phyloP scores from a whole-genome alignment of 1,140 invertebrate species.

The Eriocheir sinensis region DNA sequence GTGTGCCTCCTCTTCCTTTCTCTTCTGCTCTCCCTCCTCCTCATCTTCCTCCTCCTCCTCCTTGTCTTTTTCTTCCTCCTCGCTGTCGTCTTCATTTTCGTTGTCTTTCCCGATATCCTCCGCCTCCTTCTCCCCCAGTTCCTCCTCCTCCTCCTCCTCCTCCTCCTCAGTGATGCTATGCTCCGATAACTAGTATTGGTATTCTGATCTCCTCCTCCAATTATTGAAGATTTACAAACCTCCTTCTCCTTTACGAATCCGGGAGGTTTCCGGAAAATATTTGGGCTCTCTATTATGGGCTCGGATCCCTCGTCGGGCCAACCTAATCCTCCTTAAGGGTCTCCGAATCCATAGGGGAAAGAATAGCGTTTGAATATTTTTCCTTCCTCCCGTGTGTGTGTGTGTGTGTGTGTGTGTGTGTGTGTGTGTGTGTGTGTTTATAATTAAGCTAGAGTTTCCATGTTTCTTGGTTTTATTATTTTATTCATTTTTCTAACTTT shows the following conservation, averaged over 20 bases:
- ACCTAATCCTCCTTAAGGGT: slow-evolving; percentile 11
- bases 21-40: background rate
- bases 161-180: background rate
- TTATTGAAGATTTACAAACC: slow-evolving; percentile 26
- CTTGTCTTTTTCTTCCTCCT: background rate
- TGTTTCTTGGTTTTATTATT: background rate
- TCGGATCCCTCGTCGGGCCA: background rate
- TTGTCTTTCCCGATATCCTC: background rate
- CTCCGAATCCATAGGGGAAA: background rate
- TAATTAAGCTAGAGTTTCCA: background rate
- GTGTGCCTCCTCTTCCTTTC: background rate
- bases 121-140: background rate
- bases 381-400: background rate
- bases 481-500: no score
- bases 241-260: slow-evolving; percentile 8
- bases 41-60: background rate
- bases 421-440: background rate
- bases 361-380: background rate
- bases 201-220: background rate
- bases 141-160: slow-evolving; percentile 10
- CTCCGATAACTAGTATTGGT: slow-evolving; percentile 24
- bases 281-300: slow-evolving; percentile 4
- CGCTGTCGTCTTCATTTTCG: background rate
- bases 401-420: background rate
- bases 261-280: background rate